phyloP scores from a whole-genome alignment of 37 sponge, comb jelly and placozoan genomes.

The Axinella damicornis region DNA sequence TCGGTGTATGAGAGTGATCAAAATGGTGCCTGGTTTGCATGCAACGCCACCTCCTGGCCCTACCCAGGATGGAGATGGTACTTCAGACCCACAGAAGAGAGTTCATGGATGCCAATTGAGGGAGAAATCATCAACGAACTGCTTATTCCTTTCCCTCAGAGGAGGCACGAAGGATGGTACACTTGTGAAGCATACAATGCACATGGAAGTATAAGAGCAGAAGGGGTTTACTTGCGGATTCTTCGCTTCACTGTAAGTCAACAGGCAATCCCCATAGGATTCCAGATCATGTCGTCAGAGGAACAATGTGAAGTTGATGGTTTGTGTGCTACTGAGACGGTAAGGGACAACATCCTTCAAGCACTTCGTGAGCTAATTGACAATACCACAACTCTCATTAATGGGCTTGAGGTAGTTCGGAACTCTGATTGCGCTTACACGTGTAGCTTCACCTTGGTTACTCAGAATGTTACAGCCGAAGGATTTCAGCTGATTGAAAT shows the following conservation, averaged over 20 bases:
- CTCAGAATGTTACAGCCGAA: neutral
- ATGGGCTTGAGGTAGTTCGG: too few relatives aligned
- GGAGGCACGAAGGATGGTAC: conserved; percentile 36
- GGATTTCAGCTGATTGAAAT: neutral
- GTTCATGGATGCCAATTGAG: conserved; percentile 11
- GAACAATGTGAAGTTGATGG: too few relatives aligned
- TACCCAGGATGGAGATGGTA: conserved; percentile 40
- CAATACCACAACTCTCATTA: too few relatives aligned
- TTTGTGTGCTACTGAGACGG: too few relatives aligned
- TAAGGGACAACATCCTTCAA: too few relatives aligned
- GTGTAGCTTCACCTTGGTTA: too few relatives aligned
- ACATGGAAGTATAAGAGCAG: conserved; percentile 9
- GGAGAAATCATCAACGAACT: conserved; percentile 21
- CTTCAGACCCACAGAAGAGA: neutral
- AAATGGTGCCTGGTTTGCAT: conserved; percentile 42
- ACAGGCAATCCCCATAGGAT: too few relatives aligned
- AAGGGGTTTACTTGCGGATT: conserved; percentile 7
- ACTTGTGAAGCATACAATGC: conserved; percentile 20
- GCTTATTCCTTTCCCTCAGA: conserved; percentile 3
- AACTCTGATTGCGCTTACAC: too few relatives aligned
- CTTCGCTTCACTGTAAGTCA: conserved; percentile 5
- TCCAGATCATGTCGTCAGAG: too few relatives aligned
- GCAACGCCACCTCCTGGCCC: conserved; percentile 34
- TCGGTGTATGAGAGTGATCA: conserved; percentile 4
- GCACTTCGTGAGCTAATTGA: too few relatives aligned